Evolutionary conservation across 2,888 invertebrate species (phyloP).

Genomic region (Pammene aurita): DNA sequence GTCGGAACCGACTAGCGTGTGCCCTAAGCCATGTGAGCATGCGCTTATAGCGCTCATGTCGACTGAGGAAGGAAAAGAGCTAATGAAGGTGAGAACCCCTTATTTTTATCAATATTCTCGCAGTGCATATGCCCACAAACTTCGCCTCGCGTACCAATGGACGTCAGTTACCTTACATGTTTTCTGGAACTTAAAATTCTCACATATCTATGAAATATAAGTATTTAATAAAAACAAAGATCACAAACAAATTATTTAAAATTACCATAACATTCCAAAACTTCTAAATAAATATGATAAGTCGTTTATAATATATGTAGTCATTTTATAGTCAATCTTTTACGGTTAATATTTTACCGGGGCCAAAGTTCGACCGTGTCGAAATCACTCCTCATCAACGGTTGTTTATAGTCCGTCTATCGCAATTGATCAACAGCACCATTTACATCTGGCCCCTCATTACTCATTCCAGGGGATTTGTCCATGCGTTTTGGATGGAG

Average conservation of each 20-base stretch:
- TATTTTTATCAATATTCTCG: background rate
- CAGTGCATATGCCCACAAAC: background rate
- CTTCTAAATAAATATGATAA: background rate
- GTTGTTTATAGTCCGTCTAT: slow-evolving; percentile 69
- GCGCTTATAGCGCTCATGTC: slow-evolving; percentile 91
- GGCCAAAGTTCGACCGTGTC: slow-evolving; percentile 63
- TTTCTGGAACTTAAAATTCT: too few species aligned
- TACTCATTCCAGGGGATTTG: slow-evolving; percentile 43
- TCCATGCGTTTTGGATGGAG: slow-evolving; percentile 34
- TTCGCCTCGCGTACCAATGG: too few species aligned
- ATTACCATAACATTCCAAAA: too few species aligned
- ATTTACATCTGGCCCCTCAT: slow-evolving; percentile 54
- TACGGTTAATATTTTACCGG: slow-evolving; percentile 46
- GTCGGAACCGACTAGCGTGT: slow-evolving; percentile 82
- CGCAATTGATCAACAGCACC: slow-evolving; percentile 69
- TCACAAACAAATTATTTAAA: too few species aligned
- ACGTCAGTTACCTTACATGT: too few species aligned
- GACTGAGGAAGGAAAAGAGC: slow-evolving; percentile 89
- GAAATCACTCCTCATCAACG: slow-evolving; percentile 67
- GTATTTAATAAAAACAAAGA: too few species aligned
- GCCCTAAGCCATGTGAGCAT: slow-evolving; percentile 89
- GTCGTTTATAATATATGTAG: too few species aligned
- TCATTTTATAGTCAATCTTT: slow-evolving; percentile 11
- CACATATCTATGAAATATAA: too few species aligned
- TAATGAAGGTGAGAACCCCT: slow-evolving; percentile 86